A percentile compares a stretch with the other conserved stretches of the same genome.
phyloP scores from a whole-genome alignment of 2,797 vertebrate species.

The Notolabrus celidotus region DNA sequence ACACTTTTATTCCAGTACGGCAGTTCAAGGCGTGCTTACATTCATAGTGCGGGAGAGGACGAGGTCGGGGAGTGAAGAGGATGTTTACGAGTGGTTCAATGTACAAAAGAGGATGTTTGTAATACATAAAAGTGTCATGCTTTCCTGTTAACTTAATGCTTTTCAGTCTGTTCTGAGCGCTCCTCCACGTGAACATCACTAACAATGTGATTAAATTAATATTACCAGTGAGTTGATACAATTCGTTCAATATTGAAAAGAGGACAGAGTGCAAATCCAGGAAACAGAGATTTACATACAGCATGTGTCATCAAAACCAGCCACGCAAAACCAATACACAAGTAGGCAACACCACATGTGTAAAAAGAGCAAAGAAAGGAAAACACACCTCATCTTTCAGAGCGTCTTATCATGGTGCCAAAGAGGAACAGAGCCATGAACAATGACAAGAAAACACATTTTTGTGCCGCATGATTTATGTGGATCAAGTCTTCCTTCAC shows the following conservation, averaged over 20 bases:
- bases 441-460: too few relatives aligned
- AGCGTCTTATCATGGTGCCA: too few relatives aligned
- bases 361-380: slow-evolving; percentile 8
- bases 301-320: slow-evolving; percentile 17
- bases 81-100: background rate
- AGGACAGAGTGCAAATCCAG: slow-evolving; percentile 22
- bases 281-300: slow-evolving; percentile 8
- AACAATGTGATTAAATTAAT: slow-evolving; percentile 21
- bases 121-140: slow-evolving; percentile 37
- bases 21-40: slow-evolving; percentile 41
- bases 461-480: too few relatives aligned
- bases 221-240: slow-evolving; percentile 3
- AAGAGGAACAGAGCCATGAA: slow-evolving; percentile 22
- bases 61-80: too few relatives aligned
- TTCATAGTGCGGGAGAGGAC: slow-evolving; percentile 42
- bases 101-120: slow-evolving; percentile 20
- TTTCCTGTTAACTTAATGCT: too few relatives aligned
- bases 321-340: slow-evolving; percentile 3
- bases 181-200: background rate
- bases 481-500: too few relatives aligned
- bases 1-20: slow-evolving; percentile 12
- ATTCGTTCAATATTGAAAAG: slow-evolving; percentile 14
- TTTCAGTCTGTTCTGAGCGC: background rate
- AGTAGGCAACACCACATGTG: slow-evolving; percentile 17
- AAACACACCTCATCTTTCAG: too few relatives aligned